Percentiles rank a stretch among this genome's conserved stretches.
These are phyloP conservation scores for Allygus modestus DNA, from an alignment of 2,888 invertebrate species.

Conservation along the genomic window DNA sequence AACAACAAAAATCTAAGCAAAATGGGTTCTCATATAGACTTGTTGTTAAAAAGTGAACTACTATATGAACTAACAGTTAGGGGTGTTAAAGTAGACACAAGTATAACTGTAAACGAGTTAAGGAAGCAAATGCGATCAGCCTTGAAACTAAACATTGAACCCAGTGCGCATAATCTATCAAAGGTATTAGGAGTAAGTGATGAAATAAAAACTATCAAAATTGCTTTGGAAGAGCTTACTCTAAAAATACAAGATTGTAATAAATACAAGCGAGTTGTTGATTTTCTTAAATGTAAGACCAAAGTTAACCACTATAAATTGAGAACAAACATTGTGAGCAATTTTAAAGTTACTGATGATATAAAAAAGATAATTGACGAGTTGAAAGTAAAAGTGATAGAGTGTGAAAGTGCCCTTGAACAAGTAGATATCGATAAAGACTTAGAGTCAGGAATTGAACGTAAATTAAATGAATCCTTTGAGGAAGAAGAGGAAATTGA, in stretches of 20 bases:
- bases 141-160: conserved; percentile 16
- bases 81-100: background rate
- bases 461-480: conserved; percentile 2
- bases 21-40: conserved; percentile 17
- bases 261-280: conserved; percentile 7
- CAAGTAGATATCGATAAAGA: conserved; percentile 13
- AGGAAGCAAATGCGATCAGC: background rate
- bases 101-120: background rate
- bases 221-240: background rate
- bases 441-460: background rate
- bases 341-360: conserved; percentile 16
- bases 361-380: background rate
- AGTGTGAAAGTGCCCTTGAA: background rate
- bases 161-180: background rate
- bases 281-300: background rate
- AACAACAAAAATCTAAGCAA: too few species aligned
- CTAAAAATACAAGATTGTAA: background rate
- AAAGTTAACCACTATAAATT: conserved; percentile 19
- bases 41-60: conserved; percentile 1
- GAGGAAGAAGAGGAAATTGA: conserved; percentile 20
- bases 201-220: background rate
- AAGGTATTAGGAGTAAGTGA: background rate
- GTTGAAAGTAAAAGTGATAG: background rate
- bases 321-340: background rate
- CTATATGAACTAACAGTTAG: conserved; percentile 11